Conservation (phyloP, 2,888 invertebrate genomes). For the Meteorus cinctellus region DNA sequence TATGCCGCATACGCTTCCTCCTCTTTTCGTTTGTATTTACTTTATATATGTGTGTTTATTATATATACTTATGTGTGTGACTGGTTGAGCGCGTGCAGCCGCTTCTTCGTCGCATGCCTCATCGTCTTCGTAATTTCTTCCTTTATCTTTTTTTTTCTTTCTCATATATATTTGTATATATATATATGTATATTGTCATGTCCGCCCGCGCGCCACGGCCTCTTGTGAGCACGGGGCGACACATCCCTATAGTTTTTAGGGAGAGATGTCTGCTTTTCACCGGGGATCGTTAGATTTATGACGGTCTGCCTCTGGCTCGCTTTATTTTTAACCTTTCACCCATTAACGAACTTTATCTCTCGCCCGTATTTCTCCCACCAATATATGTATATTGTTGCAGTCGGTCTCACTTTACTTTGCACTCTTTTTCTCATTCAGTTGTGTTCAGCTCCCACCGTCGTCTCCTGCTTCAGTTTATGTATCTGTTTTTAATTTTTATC, state of each 20-base stretch:
- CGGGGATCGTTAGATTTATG: conserved; percentile 70
- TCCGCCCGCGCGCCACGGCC: not conserved
- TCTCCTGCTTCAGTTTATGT: conserved; percentile 41
- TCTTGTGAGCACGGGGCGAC: conserved; percentile 20
- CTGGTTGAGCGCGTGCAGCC: conserved; percentile 10
- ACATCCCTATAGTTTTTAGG: conserved; percentile 41
- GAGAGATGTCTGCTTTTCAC: conserved; percentile 58
- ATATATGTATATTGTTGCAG: conserved; percentile 47
- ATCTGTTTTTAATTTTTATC: conserved; percentile 19
- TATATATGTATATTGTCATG: conserved; percentile 28
- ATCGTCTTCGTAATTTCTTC: conserved; percentile 42
- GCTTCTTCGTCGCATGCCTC: conserved; percentile 28
- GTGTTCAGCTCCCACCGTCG: conserved; percentile 42
- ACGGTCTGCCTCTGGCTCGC: conserved; percentile 60
- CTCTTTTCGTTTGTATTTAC: conserved; percentile 34
- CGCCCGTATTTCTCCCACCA: conserved; percentile 60
- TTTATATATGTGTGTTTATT: conserved; percentile 4
- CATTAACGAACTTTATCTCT: conserved; percentile 72
- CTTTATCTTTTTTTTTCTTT: conserved; percentile 24
- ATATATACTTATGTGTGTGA: not conserved
- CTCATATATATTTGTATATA: conserved; percentile 33
- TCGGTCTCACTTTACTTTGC: conserved; percentile 33
- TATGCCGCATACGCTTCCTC: conserved; percentile 34
- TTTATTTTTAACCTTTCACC: conserved; percentile 72
- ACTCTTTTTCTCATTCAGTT: conserved; percentile 34